These are phyloP conservation scores for Gymnogyps californianus DNA, from an alignment of 2,113 vertebrate species.

Conservation along the genomic window DNA sequence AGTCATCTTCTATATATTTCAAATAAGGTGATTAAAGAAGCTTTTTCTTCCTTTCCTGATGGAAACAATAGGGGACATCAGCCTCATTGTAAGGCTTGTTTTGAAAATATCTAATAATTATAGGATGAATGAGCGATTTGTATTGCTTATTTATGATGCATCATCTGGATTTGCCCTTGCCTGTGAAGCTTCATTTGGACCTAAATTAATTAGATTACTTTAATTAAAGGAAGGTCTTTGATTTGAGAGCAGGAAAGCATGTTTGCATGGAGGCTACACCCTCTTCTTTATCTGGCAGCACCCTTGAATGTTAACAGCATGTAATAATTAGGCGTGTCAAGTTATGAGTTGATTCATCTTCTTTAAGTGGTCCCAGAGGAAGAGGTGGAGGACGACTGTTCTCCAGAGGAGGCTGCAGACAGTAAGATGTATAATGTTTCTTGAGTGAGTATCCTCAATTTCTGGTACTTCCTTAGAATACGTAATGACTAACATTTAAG, in stretches of 20 bases:
- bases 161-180: constrained; percentile 25
- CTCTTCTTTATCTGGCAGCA: constrained; percentile 36
- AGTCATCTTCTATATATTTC: background rate
- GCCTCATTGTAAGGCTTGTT: background rate
- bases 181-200: constrained; percentile 8
- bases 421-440: background rate
- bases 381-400: background rate
- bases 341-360: background rate
- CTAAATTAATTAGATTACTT: constrained; percentile 13
- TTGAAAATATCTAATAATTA: constrained; percentile 29
- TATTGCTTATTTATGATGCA: constrained; percentile 38
- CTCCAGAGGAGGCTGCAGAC: background rate
- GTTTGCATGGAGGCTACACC: background rate
- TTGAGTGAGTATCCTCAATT: background rate
- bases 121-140: background rate
- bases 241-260: background rate
- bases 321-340: background rate
- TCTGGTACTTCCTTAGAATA: background rate
- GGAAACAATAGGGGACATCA: background rate
- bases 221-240: constrained; percentile 11
- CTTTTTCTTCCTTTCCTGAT: background rate
- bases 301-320: background rate
- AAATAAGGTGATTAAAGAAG: background rate
- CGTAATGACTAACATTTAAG: background rate
- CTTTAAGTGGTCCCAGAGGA: background rate